Evolutionary conservation across 1,140 invertebrate species (phyloP), one percentile per base, ranked within the genome.

Genomic region (Whitmania pigra): DNA sequence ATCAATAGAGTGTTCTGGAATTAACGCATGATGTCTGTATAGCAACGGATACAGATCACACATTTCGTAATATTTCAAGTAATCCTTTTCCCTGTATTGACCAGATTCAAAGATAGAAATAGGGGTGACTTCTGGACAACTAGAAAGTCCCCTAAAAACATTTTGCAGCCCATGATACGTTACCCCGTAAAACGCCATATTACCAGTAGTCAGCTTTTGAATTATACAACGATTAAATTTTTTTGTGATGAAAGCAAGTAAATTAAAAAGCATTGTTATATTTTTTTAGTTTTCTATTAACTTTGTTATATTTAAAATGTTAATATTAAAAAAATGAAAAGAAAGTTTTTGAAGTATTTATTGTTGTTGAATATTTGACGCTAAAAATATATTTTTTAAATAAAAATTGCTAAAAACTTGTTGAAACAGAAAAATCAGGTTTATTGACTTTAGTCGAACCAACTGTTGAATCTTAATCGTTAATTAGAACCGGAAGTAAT

Each of bases 401-500:
- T 49, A 49, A 49, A 49, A 49, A 49, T 49, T 11, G 15, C 11
- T 49, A 49, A 49, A 49, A 1, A 49, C 43, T 49, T 49, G 43
- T 49, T 49, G 43, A 49, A 49, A 49, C 43, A 49, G 15, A 49
- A 49, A 49, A 49, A 49, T 49, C 43, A 7, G 43, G 5, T 49
- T 49, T 49, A 49, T 49, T 49, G 43, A 49, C 43, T 49, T 49
- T 63, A 25, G 22, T 63, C 57, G 57, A 22, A 63, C 57, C 22
- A 63, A 22, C 57, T 63, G 57, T 25, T 63, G 29, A 31, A 63
- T 63, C 22, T 25, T 63, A 25, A 22, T 63, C 29, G 57, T 63
- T 63, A 63, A 63, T 63, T 63, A 63, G 57, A 63, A 63, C 57
- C 57, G 57, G 57, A 63, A 63, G 57, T 63, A 63, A 63, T 63